These are phyloP conservation scores for Drosophila infuscata DNA, from an alignment of 2,888 invertebrate genomes.

Conservation along the genomic window DNA sequence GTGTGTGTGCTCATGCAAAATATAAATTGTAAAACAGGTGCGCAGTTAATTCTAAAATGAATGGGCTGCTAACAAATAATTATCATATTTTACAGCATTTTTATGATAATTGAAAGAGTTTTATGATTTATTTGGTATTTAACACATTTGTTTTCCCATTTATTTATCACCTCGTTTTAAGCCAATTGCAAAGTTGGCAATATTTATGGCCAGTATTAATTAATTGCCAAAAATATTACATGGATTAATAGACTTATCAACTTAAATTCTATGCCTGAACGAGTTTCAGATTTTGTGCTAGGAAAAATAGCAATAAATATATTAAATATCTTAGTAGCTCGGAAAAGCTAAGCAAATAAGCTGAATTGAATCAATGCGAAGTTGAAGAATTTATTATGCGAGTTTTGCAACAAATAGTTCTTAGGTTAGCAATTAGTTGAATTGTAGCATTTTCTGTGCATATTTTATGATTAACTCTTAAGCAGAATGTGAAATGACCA, in stretches of 20 bases:
- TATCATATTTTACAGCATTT: slow-evolving; percentile 40
- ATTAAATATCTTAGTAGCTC: not conserved
- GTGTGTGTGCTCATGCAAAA: slow-evolving; percentile 1
- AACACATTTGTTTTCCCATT: slow-evolving; percentile 26
- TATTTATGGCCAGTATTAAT: slow-evolving; percentile 37
- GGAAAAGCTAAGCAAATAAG: not conserved
- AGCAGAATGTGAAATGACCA: slow-evolving; percentile 11
- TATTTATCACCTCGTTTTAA: slow-evolving; percentile 28
- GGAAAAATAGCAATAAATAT: not conserved
- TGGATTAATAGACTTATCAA: not conserved
- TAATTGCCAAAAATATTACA: not conserved
- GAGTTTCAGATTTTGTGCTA: not conserved
- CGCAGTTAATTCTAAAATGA: slow-evolving; percentile 39
- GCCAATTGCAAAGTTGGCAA: slow-evolving; percentile 3
- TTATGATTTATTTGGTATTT: slow-evolving; percentile 38
- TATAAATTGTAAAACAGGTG: slow-evolving; percentile 32
- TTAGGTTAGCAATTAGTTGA: not conserved
- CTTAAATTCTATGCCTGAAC: not conserved
- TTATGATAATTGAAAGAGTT: slow-evolving; percentile 37
- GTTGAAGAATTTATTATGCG: not conserved
- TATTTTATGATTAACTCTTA: slow-evolving; percentile 22
- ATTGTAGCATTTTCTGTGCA: slow-evolving; percentile 1
- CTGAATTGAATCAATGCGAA: not conserved
- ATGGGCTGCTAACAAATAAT: slow-evolving; percentile 33
- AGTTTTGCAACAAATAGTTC: not conserved